Evolutionary conservation across 2,888 invertebrate genomes (phyloP), one percentile per base, ranked within the genome.

Genomic region (Sclerodermus sp.): DNA sequence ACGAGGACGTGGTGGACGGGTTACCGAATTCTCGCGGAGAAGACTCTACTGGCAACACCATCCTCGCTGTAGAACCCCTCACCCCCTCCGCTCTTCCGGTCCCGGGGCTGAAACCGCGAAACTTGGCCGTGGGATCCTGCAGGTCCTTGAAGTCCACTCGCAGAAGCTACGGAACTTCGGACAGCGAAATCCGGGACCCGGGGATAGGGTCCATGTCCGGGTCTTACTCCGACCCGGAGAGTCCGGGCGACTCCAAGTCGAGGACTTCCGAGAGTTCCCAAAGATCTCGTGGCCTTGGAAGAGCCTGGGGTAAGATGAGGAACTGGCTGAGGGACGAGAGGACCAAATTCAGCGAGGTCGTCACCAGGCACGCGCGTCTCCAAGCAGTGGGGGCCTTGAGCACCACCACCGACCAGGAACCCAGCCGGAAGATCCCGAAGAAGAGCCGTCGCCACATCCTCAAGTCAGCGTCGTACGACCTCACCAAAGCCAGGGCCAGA

Each of bases 221-320:
- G 1, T 69, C 67, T 2, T 64, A 68, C 23, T 72, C 73, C 14
- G 70, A 72, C 42, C 64, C 64, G 1, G 70, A 71, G 34, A 62
- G 62, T 10, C 64, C 62, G 5, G 60, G 60, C 47, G 58, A 45
- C 10, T 3, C 12, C 4, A 12, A 4, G 4, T n/a, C 12, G n/a
- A 14, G 16, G 12, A 14, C 15, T 4, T 3, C 15, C 2, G 13
- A 12, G 12, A 17, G 39, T 3, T 49, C 55, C 16, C 59, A 62
- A 37, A 64, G 54, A 36, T 57, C 44, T 12, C 57, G 12, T 4
- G 14, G 68, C 2, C 47, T 76, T 8, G 73, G 73, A 15, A 70
- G 68, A 15, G 75, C 76, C 10, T 74, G 76, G 75, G 67, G 65
- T 9, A 66, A 66, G 43, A 73, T 76, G 70, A 67, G 74, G 34